Conservation (phyloP, 2,797 vertebrate genomes). For the Onychomys torridus region DNA sequence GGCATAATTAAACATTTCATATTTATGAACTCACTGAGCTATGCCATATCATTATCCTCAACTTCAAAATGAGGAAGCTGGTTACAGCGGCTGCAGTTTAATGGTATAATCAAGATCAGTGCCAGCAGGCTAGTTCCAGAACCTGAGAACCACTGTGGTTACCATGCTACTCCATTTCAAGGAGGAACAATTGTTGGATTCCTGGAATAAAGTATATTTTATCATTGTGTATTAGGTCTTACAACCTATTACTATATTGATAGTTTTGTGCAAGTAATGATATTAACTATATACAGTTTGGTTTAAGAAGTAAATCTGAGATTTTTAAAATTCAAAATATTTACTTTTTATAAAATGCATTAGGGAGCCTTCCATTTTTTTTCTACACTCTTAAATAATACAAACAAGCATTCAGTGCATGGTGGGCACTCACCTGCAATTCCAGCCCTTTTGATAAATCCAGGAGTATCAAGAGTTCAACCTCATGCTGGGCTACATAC, state of each 20-base stretch:
- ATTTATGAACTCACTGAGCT: constrained; percentile 44
- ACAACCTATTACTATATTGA: not conserved
- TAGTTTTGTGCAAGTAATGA: not conserved
- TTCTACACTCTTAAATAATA: not conserved
- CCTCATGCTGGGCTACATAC: not conserved
- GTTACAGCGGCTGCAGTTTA: not conserved
- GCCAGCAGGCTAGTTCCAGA: not conserved
- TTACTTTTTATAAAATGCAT: constrained; percentile 30
- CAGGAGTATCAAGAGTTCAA: not conserved
- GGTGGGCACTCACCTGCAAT: not conserved
- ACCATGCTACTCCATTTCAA: not conserved
- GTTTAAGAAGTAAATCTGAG: not conserved
- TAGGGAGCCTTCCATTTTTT: not conserved
- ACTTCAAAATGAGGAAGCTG: constrained; percentile 45
- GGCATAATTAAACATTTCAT: constrained; percentile 54
- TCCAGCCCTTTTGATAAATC: not conserved
- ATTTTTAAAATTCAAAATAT: constrained; percentile 17
- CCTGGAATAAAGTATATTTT: not conserved
- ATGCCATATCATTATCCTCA: constrained; percentile 28
- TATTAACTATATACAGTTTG: not conserved
- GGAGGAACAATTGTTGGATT: not conserved
- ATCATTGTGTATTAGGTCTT: not conserved
- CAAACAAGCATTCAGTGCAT: not conserved
- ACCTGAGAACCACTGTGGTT: not conserved
- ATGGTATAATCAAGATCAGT: not conserved